Evolutionary conservation across 64 coral and sea anemone genomes (phyloP), one percentile per base, ranked within the genome.

Genomic region (Cladopsammia gracilis): DNA sequence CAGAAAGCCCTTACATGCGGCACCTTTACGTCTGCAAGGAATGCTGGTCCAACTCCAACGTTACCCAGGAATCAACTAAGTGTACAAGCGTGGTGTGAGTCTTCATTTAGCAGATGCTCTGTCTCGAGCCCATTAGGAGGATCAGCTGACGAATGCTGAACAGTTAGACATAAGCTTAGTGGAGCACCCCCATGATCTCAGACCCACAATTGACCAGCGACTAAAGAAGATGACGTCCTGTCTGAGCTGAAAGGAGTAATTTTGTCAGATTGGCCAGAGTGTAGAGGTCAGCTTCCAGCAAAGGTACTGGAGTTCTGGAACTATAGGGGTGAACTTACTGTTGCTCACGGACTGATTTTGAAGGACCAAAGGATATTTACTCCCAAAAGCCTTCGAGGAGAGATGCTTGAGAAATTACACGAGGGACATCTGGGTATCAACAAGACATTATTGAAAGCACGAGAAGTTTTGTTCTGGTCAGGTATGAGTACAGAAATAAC

Each of bases 391-490:
- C 50, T 95, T 54, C 48, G 71, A 66, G 58, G 49, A 20, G 87
- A 85, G 62, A 88, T 94, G 85, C 61, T 94, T 89, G 76, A 83
- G 65, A 93, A 71, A 80, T 18, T 88, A 16, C 91, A 88, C 34
- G 81, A 83, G 44, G 85, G 75, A 53, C 86, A 94, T 67, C 77
- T 89, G 20, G 93, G 86, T 18, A 89, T 89, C 58, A 85, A 73
- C 67, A 94, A 89, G 86, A 76, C 93, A 54, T 25, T 77, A 89
- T 25, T n/a, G 58, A 89, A 75, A 72, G 83, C 83, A 47, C 54
- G 81, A 15, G 91, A 88, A 70, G 58, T 71, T 48, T 50, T 79
- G 0, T 88, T 66, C 50, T 58, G 86, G 69, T 67, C 86, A 13
- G 50, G 66, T n/a, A 87, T 87, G 84, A 87, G 26, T 19, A n/a